A percentile compares a stretch with the other conserved stretches of the same genome.
Evolutionary conservation across 2,113 vertebrate genomes (phyloP).

Genomic region (Burhinus bistriatus): DNA sequence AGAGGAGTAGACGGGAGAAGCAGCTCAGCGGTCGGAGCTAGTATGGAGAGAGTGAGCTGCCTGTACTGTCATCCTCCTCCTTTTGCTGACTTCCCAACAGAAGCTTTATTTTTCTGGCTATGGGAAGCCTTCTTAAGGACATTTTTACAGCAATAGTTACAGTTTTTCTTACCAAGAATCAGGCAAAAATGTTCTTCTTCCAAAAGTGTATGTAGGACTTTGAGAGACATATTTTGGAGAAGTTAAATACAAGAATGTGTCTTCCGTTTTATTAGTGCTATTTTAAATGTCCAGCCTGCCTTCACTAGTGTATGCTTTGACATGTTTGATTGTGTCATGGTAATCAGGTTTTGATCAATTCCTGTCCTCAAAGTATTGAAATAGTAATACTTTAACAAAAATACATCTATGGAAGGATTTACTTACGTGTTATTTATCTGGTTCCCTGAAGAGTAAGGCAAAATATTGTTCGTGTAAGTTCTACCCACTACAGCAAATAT

Average conservation of each 20-base stretch:
- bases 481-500: not conserved
- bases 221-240: not conserved
- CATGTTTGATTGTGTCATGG: not conserved
- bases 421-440: not conserved
- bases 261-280: not conserved
- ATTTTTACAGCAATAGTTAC: not conserved
- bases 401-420: not conserved
- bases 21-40: not conserved
- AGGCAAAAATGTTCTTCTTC: not conserved
- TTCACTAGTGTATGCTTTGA: not conserved
- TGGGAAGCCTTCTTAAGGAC: not conserved
- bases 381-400: not conserved
- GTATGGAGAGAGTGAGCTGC: not conserved
- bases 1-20: not conserved
- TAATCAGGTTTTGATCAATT: constrained; percentile 28
- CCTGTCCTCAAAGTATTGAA: not conserved
- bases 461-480: constrained; percentile 38
- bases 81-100: not conserved
- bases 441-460: constrained; percentile 29
- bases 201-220: not conserved
- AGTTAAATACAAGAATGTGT: not conserved
- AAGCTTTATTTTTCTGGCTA: not conserved
- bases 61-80: not conserved
- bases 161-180: not conserved
- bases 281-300: not conserved